Evolutionary conservation across 1,140 invertebrate genomes (phyloP).

Genomic region (Platyscapa corneri): DNA sequence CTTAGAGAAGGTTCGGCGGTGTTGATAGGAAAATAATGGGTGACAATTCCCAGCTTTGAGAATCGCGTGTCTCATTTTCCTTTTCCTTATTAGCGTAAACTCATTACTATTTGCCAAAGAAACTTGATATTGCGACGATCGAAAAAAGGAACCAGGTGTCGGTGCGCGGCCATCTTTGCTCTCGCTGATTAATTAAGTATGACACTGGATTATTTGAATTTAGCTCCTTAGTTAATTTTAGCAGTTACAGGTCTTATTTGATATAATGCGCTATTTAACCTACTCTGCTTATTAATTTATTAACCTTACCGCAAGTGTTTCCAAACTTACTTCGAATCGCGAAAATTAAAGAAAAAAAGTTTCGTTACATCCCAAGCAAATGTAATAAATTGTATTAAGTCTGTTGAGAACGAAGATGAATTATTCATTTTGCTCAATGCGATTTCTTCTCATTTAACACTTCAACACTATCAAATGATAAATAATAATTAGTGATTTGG

Average conservation of each 20-base stretch:
- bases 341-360: not conserved
- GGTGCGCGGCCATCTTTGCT: slow-evolving; percentile 1
- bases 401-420: too few relatives aligned
- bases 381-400: too few relatives aligned
- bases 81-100: not conserved
- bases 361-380: too few relatives aligned
- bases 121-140: slow-evolving; percentile 41
- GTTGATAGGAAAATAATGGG: too few relatives aligned
- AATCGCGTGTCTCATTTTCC: too few relatives aligned
- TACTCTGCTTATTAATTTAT: slow-evolving; percentile 26
- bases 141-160: not conserved
- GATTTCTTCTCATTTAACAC: not conserved
- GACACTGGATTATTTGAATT: slow-evolving; percentile 37
- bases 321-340: not conserved
- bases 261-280: slow-evolving; percentile 4
- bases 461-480: not conserved
- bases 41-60: too few relatives aligned
- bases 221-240: slow-evolving; percentile 46
- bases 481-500: too few relatives aligned
- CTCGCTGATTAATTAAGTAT: slow-evolving; percentile 34
- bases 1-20: too few relatives aligned
- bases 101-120: not conserved
- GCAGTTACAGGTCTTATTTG: slow-evolving; percentile 36
- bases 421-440: too few relatives aligned
- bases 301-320: not conserved